Conservation (phyloP, 2,797 vertebrate species). For the Pempheris klunzingeri region DNA sequence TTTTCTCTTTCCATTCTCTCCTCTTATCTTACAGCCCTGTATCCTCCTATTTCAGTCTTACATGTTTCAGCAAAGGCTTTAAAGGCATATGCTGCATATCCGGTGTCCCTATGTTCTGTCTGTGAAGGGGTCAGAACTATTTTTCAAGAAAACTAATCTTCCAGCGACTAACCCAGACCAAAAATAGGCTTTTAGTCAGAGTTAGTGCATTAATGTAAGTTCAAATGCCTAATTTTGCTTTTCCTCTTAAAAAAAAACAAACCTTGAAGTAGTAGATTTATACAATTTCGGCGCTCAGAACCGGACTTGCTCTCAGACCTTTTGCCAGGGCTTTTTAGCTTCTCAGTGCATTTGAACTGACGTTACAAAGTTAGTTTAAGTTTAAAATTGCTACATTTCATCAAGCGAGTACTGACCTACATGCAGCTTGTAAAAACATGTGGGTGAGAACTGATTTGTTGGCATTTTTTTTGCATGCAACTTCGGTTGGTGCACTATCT, state of each 20-base stretch:
- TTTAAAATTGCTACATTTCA: not conserved
- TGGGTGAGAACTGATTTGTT: not conserved
- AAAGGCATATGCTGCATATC: constrained; percentile 2
- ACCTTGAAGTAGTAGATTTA: not conserved
- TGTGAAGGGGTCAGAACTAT: not conserved
- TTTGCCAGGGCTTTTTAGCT: not conserved
- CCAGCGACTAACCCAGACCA: not conserved
- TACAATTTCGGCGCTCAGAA: not conserved
- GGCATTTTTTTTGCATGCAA: not conserved
- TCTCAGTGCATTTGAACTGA: not conserved
- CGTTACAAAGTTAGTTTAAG: not conserved
- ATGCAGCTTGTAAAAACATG: not conserved
- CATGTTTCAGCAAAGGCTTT: constrained; percentile 5
- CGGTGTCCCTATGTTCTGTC: constrained; percentile 7
- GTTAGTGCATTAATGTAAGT: not conserved
- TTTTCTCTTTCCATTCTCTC: constrained; percentile 11
- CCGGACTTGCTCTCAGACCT: not conserved
- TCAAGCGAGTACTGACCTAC: not conserved
- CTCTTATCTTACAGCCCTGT: constrained; percentile 27
- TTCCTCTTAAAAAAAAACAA: not conserved
- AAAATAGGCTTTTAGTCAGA: not conserved
- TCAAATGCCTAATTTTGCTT: not conserved
- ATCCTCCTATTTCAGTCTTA: constrained; percentile 2
- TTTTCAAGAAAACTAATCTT: not conserved
- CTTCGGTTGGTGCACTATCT: not conserved